Conservation (phyloP, 2,113 vertebrate genomes). For the Hemiprocne comata region DNA sequence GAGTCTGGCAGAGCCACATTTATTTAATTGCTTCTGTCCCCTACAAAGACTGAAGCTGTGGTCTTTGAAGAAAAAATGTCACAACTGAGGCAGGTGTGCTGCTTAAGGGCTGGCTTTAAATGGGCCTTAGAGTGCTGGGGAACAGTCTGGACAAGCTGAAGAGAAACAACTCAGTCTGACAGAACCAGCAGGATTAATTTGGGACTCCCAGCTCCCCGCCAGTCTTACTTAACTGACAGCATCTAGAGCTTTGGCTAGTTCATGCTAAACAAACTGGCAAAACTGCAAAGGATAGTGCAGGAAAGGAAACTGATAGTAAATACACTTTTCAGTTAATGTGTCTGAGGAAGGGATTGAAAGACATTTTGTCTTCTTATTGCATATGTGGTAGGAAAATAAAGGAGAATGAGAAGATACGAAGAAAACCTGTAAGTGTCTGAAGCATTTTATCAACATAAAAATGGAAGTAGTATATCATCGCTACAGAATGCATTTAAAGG, state of each 20-base stretch:
- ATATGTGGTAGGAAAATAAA: not conserved
- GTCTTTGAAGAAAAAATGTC: constrained; percentile 19
- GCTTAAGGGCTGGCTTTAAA: constrained; percentile 5
- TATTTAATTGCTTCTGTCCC: constrained; percentile 8
- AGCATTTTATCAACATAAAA: not conserved
- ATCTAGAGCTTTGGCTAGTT: not conserved
- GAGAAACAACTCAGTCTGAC: not conserved
- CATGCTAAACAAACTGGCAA: not conserved
- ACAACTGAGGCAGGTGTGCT: not conserved
- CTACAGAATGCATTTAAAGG: not conserved
- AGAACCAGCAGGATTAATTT: not conserved
- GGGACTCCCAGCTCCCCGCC: not conserved
- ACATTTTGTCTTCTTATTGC: not conserved
- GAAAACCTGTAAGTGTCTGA: not conserved
- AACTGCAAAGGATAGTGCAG: not conserved
- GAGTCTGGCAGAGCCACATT: not conserved
- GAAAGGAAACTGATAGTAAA: not conserved
- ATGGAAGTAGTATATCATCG: not conserved
- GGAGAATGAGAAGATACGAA: not conserved
- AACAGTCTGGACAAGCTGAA: not conserved
- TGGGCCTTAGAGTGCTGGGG: not conserved
- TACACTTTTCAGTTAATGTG: not conserved
- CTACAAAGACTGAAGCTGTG: not conserved
- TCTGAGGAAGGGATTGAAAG: not conserved
- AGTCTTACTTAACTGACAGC: not conserved